Conservation (phyloP, 2,113 vertebrate species). For the Raja brachyura region DNA sequence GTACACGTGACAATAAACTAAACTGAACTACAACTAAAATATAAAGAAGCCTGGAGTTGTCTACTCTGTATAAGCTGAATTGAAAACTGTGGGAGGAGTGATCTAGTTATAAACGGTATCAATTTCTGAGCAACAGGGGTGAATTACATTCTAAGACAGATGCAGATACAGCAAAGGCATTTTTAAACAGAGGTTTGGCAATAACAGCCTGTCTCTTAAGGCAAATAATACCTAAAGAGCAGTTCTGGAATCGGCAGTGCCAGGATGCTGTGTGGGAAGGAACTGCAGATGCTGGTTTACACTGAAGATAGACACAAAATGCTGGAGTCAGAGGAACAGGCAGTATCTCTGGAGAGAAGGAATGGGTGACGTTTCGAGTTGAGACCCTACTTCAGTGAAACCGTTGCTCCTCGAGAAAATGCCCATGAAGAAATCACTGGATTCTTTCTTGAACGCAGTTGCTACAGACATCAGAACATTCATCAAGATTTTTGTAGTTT, state of each 20-base stretch:
- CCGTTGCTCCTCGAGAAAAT: background rate
- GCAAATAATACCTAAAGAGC: background rate
- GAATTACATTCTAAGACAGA: background rate
- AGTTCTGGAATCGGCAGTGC: background rate
- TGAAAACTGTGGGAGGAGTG: background rate
- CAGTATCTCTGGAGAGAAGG: too few relatives aligned
- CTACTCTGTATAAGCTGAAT: background rate
- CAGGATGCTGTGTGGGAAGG: background rate
- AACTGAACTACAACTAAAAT: background rate
- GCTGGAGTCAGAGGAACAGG: too few relatives aligned
- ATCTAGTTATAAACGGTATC: background rate
- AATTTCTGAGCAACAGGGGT: background rate
- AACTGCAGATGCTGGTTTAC: background rate
- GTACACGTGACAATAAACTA: too few relatives aligned
- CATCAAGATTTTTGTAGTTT: background rate
- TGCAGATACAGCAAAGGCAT: background rate
- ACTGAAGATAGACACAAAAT: too few relatives aligned
- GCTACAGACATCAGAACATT: background rate
- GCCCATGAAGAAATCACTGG: background rate
- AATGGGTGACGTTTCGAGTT: too few relatives aligned
- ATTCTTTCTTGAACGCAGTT: background rate
- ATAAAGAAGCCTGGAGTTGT: background rate
- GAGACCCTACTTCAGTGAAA: too few relatives aligned
- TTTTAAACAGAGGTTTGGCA: background rate
- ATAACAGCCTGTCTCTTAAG: background rate